A percentile compares a stretch with the other conserved stretches of the same genome.
Conservation (phyloP, 2,113 vertebrate genomes). For the Pteropus alecto region DNA sequence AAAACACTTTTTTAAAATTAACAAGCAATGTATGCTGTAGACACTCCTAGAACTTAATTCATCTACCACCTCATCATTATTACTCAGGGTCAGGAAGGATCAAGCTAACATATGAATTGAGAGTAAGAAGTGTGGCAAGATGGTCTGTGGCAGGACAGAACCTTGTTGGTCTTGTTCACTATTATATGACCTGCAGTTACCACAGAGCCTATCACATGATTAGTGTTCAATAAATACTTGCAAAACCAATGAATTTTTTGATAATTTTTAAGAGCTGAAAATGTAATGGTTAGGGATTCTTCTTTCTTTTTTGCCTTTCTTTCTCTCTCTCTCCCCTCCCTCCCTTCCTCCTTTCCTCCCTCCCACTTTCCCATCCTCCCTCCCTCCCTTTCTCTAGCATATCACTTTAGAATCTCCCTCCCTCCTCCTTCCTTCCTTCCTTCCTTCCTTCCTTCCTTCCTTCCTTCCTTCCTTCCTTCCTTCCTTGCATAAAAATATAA, state of each 20-base stretch:
- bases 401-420: too few relatives aligned
- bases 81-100: background rate
- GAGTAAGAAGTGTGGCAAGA: background rate
- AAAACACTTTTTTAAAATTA: background rate
- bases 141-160: background rate
- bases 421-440: too few relatives aligned
- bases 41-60: background rate
- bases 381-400: too few relatives aligned
- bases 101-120: background rate
- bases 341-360: too few relatives aligned
- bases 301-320: background rate
- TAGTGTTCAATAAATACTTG: background rate
- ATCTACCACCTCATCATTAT: background rate
- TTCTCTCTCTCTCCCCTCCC: too few relatives aligned
- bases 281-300: background rate
- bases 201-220: background rate
- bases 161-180: background rate
- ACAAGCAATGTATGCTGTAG: background rate
- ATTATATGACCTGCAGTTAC: background rate
- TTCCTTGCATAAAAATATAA: background rate
- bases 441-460: too few relatives aligned
- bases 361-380: too few relatives aligned
- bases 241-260: background rate
- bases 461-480: too few relatives aligned
- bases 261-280: slow-evolving; percentile 11